Evolutionary conservation across 1,140 invertebrate species (phyloP), one percentile per base, ranked within the genome.

Genomic region (Solenopsis fugax): DNA sequence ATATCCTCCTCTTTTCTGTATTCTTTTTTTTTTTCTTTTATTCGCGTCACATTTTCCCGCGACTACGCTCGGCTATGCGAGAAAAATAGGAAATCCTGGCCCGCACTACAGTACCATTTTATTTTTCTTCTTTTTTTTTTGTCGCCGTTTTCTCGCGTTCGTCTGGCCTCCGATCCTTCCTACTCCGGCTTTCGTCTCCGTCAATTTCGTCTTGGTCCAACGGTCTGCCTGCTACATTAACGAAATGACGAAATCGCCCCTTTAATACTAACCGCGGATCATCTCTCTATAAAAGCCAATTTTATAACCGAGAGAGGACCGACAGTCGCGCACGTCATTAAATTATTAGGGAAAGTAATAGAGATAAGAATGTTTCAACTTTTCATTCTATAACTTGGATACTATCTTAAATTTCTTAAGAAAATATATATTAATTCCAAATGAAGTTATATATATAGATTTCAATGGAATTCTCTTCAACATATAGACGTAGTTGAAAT

Each of bases 141-240:
- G 37, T 67, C 80, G 71, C 58, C 69, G 80, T 73, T 84, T 88
- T 85, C 76, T 60, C 64, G 73, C 80, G 76, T 84, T 85, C 69
- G 67, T 82, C 84, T 86, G 62, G 60, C 84, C 60, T 84, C 88
- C 88, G 69, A 88, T 76, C 85, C 86, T 29, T 75, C 13, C 88
- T 80, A 75, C 58, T 48, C 48, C 69, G 75, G 62, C 67, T 71
- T 85, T 56, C 72, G 80, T 72, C 80, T 72, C 56, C 34, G 71
- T 86, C 87, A 62, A 89, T 87, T 87, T 89, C 88, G 84, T 89
- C 77, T 90, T 90, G 88, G 88, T 90, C 88, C 88, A 89, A 89
- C 75, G 45, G 71, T 54, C 71, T 89, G 71, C 62, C 85, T 89
- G 86, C 76, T 89, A 87, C 37, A 58, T 77, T 89, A 89, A 88